Evolutionary conservation across 1,140 invertebrate species (phyloP).

Genomic region (Brachionus asplanchnoidis): DNA sequence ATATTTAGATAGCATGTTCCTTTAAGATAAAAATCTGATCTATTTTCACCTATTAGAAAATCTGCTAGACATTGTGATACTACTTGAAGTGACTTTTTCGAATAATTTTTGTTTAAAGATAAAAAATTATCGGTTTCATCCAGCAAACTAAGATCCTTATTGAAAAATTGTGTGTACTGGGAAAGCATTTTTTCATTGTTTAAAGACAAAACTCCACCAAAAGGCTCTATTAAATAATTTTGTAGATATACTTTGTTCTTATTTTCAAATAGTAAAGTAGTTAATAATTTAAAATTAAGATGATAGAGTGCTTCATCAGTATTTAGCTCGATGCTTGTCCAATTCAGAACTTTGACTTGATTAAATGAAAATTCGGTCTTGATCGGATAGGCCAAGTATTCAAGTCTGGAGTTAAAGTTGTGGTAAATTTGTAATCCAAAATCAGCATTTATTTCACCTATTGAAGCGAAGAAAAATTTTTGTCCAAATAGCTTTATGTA

Average conservation of each 20-base stretch:
- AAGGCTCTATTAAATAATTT: neutral
- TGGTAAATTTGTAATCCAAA: neutral
- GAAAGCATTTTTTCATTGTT: neutral
- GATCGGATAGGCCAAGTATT: neutral
- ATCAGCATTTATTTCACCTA: neutral
- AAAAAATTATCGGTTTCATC: neutral
- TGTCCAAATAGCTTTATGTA: neutral
- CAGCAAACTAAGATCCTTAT: neutral
- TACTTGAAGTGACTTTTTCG: neutral
- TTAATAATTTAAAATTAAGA: constrained; percentile 6
- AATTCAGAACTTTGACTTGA: neutral
- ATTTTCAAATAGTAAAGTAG: neutral
- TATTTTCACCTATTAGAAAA: neutral
- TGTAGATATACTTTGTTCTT: neutral
- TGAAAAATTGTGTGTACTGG: neutral
- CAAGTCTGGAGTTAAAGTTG: neutral
- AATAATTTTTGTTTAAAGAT: neutral
- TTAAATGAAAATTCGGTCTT: neutral
- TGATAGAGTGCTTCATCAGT: neutral
- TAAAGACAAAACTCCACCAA: neutral
- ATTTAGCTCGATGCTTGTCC: neutral
- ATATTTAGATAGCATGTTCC: neutral
- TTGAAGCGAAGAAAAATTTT: neutral
- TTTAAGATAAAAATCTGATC: neutral
- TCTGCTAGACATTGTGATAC: neutral